These are phyloP conservation scores for Sardina pilchardus DNA, from an alignment of 2,113 vertebrate species.

Conservation along the genomic window DNA sequence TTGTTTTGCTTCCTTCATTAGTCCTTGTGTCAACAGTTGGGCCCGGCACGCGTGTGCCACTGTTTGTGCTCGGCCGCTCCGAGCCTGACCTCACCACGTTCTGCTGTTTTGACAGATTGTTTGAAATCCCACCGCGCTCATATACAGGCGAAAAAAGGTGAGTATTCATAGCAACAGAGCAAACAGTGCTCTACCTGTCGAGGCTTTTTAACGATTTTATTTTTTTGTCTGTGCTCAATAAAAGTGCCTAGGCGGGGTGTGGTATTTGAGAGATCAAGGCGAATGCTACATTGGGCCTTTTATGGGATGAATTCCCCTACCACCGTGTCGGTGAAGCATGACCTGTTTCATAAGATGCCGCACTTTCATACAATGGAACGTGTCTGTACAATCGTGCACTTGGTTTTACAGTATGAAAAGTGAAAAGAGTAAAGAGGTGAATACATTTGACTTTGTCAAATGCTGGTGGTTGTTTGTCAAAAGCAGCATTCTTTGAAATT, in stretches of 20 bases:
- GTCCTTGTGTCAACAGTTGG: constrained; percentile 72
- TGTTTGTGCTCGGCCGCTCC: constrained; percentile 68
- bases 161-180: constrained; percentile 18
- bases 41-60: constrained; percentile 69
- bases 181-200: neutral
- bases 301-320: constrained; percentile 13
- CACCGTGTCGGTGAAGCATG: neutral
- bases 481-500: too few species aligned
- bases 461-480: neutral
- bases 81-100: constrained; percentile 59
- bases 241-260: neutral
- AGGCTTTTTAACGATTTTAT: neutral
- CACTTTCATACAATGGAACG: neutral
- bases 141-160: neutral
- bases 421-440: too few species aligned
- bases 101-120: constrained; percentile 76
- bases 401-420: neutral
- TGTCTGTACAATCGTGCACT: neutral
- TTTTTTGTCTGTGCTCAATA: constrained; percentile 12
- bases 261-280: constrained; percentile 12
- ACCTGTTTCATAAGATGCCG: neutral
- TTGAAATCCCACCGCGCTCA: constrained; percentile 40
- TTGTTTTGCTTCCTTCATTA: constrained; percentile 81
- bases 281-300: neutral
- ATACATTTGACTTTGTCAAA: too few species aligned